phyloP scores from a whole-genome alignment of 2,797 vertebrate species.

The Anguilla pacifica region DNA sequence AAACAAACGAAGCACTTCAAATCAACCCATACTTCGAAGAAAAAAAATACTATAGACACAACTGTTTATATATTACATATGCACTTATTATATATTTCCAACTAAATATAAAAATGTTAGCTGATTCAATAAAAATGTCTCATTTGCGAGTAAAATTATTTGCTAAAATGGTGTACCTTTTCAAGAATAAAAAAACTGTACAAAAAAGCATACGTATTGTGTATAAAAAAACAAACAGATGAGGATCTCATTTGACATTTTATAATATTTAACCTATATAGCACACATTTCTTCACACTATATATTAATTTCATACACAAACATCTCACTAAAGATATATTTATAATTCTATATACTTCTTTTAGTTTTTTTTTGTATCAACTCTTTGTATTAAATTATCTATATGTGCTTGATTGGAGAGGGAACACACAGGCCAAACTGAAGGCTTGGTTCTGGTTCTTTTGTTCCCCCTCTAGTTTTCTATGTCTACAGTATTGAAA shows the following conservation, averaged over 20 bases:
- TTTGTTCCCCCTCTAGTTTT: constrained; percentile 13
- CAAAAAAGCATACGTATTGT: constrained; percentile 74
- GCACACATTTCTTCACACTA: constrained; percentile 70
- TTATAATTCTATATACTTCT: constrained; percentile 43
- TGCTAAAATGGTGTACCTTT: constrained; percentile 70
- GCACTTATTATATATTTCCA: constrained; percentile 67
- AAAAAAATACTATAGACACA: constrained; percentile 57
- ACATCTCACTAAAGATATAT: constrained; percentile 71
- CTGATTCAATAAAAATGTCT: constrained; percentile 58
- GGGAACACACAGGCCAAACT: constrained; percentile 34
- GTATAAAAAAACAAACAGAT: constrained; percentile 68
- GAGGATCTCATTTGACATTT: constrained; percentile 67
- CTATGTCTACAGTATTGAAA: constrained; percentile 6
- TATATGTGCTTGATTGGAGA: constrained; percentile 62
- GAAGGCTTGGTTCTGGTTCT: neutral
- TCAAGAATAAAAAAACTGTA: constrained; percentile 73
- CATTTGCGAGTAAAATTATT: constrained; percentile 77
- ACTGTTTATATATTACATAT: constrained; percentile 65
- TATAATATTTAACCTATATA: constrained; percentile 48
- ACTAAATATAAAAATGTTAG: constrained; percentile 74
- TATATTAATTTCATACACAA: constrained; percentile 70
- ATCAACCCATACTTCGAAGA: constrained; percentile 41
- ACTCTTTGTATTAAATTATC: constrained; percentile 61
- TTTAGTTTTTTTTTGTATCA: constrained; percentile 59
- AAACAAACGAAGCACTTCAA: constrained; percentile 51